Percentiles rank a stretch among this genome's conserved stretches.
These are phyloP conservation scores for Diabrotica undecimpunctata DNA, from an alignment of 1,140 invertebrate genomes.

Conservation along the genomic window DNA sequence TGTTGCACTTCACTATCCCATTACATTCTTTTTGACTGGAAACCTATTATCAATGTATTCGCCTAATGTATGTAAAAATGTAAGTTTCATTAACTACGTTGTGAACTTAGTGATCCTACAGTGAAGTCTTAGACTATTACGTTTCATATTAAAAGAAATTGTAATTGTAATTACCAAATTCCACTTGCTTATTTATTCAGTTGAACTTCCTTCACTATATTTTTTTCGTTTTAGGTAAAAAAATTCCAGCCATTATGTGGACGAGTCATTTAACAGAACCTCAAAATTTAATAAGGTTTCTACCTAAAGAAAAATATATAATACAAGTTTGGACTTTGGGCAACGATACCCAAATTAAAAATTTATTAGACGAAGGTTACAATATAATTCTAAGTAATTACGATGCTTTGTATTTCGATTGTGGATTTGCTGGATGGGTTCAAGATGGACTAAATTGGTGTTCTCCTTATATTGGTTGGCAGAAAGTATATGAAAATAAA, in stretches of 20 bases:
- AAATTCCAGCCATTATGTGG: conserved; percentile 71
- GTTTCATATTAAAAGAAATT: too few species aligned
- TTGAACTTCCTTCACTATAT: too few species aligned
- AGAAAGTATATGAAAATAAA: conserved; percentile 77
- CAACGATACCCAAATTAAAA: conserved; percentile 58
- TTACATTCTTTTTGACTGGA: too few species aligned
- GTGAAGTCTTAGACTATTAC: too few species aligned
- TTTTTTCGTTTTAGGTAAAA: conserved; percentile 45
- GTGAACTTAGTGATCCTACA: too few species aligned
- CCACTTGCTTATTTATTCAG: too few species aligned
- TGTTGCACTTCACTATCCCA: too few species aligned
- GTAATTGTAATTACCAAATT: too few species aligned
- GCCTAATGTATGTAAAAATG: too few species aligned
- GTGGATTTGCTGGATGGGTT: conserved; percentile 68
- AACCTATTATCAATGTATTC: too few species aligned
- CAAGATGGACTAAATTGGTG: conserved; percentile 76
- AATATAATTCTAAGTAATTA: conserved; percentile 79
- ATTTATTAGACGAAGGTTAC: conserved; percentile 66
- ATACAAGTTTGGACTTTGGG: conserved; percentile 79
- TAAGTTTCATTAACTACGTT: too few species aligned
- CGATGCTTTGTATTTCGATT: conserved; percentile 80
- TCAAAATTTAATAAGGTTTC: conserved; percentile 60
- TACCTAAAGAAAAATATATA: conserved; percentile 68
- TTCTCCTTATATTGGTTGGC: conserved; percentile 84
- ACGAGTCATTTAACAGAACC: conserved; percentile 72